Evolutionary conservation across 2,888 invertebrate genomes (phyloP).

Genomic region (Liodrosophila aerea): DNA sequence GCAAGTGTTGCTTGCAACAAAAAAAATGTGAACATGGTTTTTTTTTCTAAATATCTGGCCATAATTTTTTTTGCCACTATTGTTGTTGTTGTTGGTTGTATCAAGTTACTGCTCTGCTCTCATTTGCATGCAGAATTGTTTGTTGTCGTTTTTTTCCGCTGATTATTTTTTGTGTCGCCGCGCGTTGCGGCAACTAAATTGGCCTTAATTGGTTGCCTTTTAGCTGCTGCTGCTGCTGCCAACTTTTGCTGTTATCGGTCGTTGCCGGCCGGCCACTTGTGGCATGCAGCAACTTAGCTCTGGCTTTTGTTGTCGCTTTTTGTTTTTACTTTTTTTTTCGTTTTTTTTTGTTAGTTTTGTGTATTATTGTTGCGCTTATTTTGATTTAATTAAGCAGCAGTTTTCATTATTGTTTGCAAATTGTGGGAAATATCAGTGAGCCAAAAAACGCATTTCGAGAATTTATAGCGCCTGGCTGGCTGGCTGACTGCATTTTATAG

Average conservation of each 20-base stretch:
- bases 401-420: conserved; percentile 77
- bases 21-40: conserved; percentile 47
- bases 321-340: no score
- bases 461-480: conserved; percentile 52
- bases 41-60: conserved; percentile 65
- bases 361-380: conserved; percentile 39
- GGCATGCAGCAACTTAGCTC: conserved; percentile 60
- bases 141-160: conserved; percentile 18
- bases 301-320: conserved; percentile 4
- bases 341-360: conserved; percentile 54
- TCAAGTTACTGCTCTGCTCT: conserved; percentile 73
- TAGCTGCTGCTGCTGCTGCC: no score
- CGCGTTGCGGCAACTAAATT: conserved; percentile 76
- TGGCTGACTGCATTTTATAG: conserved; percentile 62
- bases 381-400: conserved; percentile 65
- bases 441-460: conserved; percentile 61
- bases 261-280: conserved; percentile 63
- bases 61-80: conserved; percentile 55
- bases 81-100: conserved; percentile 55
- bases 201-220: conserved; percentile 76
- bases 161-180: conserved; percentile 68
- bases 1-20: conserved; percentile 30
- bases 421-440: conserved; percentile 72
- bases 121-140: conserved; percentile 68
- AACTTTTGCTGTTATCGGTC: conserved; percentile 61